phyloP scores from a whole-genome alignment of 2,797 vertebrate species.

The Falco peregrinus region DNA sequence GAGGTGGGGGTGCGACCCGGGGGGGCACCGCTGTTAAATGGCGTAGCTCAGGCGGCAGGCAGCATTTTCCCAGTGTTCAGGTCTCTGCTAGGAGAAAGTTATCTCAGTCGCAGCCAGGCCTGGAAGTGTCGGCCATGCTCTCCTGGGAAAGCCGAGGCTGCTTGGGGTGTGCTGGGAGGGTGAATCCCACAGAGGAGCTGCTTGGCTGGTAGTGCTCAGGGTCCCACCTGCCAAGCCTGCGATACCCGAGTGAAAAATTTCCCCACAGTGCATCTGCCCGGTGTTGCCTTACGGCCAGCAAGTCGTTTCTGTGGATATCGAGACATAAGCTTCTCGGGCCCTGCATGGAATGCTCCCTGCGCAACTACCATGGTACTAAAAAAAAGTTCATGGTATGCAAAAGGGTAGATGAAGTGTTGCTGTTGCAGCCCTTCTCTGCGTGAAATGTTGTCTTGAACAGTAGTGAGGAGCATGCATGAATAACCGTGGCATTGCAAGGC shows the following conservation, averaged over 20 bases:
- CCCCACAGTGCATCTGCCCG: neutral
- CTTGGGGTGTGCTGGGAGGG: neutral
- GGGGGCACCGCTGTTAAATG: accelerated
- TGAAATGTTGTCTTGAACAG: neutral
- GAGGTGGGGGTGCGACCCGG: neutral
- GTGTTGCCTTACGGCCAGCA: neutral
- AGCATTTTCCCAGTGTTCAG: neutral
- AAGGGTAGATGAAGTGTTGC: neutral
- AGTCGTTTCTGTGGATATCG: neutral
- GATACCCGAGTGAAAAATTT: neutral
- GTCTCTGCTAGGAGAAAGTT: neutral
- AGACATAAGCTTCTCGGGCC: neutral
- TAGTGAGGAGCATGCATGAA: neutral
- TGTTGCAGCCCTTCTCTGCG: neutral
- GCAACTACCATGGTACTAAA: neutral
- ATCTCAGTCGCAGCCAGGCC: neutral
- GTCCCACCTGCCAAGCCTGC: neutral
- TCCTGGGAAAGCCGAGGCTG: neutral
- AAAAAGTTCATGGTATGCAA: neutral
- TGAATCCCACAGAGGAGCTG: neutral
- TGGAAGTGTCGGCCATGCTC: neutral
- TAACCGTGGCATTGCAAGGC: accelerated
- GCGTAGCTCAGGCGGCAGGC: neutral
- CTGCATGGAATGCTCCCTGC: neutral
- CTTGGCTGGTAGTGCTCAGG: neutral